Evolutionary conservation across 2,888 invertebrate species (phyloP).

Genomic region (Xanthorhoe designata): DNA sequence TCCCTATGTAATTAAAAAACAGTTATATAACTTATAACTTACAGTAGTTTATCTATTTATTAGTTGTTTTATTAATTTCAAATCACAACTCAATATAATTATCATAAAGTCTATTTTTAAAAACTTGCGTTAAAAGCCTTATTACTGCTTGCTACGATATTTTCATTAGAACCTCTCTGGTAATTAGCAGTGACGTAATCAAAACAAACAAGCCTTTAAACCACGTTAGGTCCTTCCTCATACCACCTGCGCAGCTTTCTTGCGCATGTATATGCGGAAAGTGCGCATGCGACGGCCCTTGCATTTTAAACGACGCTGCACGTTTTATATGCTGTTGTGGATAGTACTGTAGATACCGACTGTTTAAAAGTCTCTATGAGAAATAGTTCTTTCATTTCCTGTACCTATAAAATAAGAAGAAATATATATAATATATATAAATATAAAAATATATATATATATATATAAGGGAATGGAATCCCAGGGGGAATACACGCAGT

Average conservation of each 20-base stretch:
- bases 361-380: conserved; percentile 2
- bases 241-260: conserved; percentile 55
- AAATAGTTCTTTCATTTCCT: background rate
- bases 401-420: background rate
- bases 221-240: conserved; percentile 34
- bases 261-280: conserved; percentile 47
- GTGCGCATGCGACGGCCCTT: conserved; percentile 29
- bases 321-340: conserved; percentile 21
- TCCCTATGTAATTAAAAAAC: too few species aligned
- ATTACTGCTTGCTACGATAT: conserved; percentile 4
- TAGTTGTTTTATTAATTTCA: too few species aligned
- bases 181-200: conserved; percentile 43
- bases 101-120: background rate
- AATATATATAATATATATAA: too few species aligned
- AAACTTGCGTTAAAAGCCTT: background rate
- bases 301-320: conserved; percentile 31
- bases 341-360: conserved; percentile 13
- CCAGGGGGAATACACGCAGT: too few species aligned
- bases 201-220: conserved; percentile 52
- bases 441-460: too few species aligned
- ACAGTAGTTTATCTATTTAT: too few species aligned
- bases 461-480: too few species aligned
- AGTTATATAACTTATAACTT: too few species aligned
- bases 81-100: background rate
- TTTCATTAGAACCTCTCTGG: conserved; percentile 8